Base-by-base conservation (phyloP, 2,888 invertebrate species). In the Brenthis ino region DNA sequence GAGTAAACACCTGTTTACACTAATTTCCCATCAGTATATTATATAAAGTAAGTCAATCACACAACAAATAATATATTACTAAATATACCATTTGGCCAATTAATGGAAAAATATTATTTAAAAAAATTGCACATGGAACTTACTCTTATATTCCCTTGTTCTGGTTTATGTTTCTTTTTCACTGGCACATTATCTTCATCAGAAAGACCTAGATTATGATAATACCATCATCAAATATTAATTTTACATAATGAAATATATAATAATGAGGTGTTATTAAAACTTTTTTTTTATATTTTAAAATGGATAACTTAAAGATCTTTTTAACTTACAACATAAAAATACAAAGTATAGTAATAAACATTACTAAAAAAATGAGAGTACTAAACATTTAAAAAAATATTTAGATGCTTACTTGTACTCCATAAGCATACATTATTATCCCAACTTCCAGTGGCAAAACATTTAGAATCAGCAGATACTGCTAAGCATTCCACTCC, bases 351-450 rank as follows among this genome's bases (percentile, higher is more conserved):
- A 43, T 37, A 65, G 61, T 48, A 33, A 28, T 54, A 8, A 24
- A 16, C 57, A 11, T 28, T 33, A 68, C 55, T 55, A 43, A 54
- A 57, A 53, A 12, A 12, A 37, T 11, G 37, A 11, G 8, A 43
- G 11, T 8, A 8, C 8, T 8, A 37, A 37, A 24, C 24, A 3
- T 24, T 24, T 3, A 28, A 28, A 4, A 28, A 28, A 4, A 43
- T 43, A 43, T 43, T 43, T 2, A 43, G 56, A 47, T 43, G 53
- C 48, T 37, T 85, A 95, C 95, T 94, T 20, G 96, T 93, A 64
- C 97, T 97, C 99, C 99, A 99, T 74, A 99, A 94, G 87, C 98
- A 98, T 8, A 99, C 88, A 93, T 96, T 96, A 54, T 95, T 97
- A 82, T 99, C 99, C 98, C 98, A 99, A 57, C 97, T 96, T 43